A percentile compares a stretch with the other conserved stretches of the same genome.
Conservation (phyloP, 2,113 vertebrate genomes). For the Sorex fumeus region DNA sequence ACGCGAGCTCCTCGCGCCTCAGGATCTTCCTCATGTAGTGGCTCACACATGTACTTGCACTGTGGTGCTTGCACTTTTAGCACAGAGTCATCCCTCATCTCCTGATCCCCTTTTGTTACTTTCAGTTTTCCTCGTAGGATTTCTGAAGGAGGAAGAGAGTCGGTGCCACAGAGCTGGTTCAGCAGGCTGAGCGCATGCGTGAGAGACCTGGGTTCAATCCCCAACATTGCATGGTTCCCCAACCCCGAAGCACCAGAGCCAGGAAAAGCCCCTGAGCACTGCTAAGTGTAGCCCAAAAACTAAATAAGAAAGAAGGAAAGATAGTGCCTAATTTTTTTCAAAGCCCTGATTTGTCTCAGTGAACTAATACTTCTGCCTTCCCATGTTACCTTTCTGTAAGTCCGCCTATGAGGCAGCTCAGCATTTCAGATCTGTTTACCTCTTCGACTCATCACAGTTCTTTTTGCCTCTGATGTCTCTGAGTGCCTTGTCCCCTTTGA, state of each 20-base stretch:
- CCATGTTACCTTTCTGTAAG: background rate
- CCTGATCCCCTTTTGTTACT: background rate
- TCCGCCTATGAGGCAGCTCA: background rate
- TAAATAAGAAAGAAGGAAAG: too few relatives aligned
- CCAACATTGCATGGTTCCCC: too few relatives aligned
- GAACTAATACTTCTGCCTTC: background rate
- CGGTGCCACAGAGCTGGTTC: conserved; percentile 26
- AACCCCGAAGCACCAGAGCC: too few relatives aligned
- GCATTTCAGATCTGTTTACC: background rate
- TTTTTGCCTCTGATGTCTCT: background rate
- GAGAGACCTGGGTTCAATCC: too few relatives aligned
- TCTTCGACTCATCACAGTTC: background rate
- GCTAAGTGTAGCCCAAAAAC: too few relatives aligned
- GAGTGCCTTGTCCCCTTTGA: conserved; percentile 12
- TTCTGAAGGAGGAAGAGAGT: conserved; percentile 27
- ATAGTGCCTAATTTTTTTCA: too few relatives aligned
- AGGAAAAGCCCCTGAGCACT: background rate
- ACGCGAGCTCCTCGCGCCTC: background rate
- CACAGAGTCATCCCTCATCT: too few relatives aligned
- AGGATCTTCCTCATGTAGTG: too few relatives aligned
- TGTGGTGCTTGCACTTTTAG: too few relatives aligned
- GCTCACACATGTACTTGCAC: too few relatives aligned
- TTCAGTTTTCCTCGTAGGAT: conserved; percentile 39
- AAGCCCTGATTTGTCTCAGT: background rate
- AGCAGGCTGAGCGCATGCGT: too few relatives aligned